These are phyloP conservation scores for Akabosia matsudoensis DNA, from an alignment of 1,140 invertebrate species.

Conservation along the genomic window DNA sequence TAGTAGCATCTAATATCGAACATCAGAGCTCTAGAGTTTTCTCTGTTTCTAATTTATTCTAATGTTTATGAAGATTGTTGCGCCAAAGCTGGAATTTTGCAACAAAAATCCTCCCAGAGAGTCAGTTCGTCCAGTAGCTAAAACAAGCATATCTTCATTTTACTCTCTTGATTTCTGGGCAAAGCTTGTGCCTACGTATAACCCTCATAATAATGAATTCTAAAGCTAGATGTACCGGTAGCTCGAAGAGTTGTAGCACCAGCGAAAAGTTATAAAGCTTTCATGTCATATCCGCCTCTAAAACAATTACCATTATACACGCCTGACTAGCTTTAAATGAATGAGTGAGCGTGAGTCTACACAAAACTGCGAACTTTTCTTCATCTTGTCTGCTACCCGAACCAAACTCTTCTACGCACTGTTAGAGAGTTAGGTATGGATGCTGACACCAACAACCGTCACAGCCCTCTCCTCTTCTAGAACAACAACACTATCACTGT, in stretches of 20 bases:
- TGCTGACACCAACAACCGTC: too few species aligned
- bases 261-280: constrained; percentile 15
- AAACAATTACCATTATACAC: constrained; percentile 25
- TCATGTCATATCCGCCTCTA: constrained; percentile 22
- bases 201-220: not conserved
- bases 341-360: constrained; percentile 5
- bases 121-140: not conserved
- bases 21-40: too few species aligned
- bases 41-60: constrained; percentile 15
- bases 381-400: not conserved
- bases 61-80: constrained; percentile 24
- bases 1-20: too few species aligned
- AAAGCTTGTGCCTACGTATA: not conserved
- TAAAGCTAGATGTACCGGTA: not conserved
- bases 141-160: not conserved
- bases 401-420: not conserved
- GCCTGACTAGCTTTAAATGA: constrained; percentile 19
- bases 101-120: too few species aligned
- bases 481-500: not conserved
- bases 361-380: not conserved
- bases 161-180: not conserved
- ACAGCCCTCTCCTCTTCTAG: not conserved
- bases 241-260: not conserved
- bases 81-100: constrained; percentile 19
- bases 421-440: too few species aligned